Base-by-base conservation (phyloP, 2,888 invertebrate genomes). In the Oeneis ivallda region DNA sequence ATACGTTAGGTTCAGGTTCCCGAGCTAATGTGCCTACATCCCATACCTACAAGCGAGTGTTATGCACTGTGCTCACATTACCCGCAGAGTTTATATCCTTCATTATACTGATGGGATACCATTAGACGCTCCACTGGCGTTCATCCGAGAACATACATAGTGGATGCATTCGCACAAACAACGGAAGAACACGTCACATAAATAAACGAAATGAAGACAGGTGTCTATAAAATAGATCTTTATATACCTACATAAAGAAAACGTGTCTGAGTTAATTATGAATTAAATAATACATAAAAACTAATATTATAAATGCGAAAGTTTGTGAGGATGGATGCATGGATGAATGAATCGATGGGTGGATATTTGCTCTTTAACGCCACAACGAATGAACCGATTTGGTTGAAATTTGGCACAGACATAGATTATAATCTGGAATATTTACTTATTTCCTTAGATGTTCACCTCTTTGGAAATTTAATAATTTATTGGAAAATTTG, bases 1-100 rank as follows among this genome's bases (percentile, higher is more conserved):
- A 63, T 54, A 65, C 47, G 50, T 67, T 56, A 62, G 59, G 49
- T 66, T 69, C 67, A 53, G 56, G 64, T 71, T 69, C 62, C 62
- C 62, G 58, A 65, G 54, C 53, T 65, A 49, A 58, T 41, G 56
- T 61, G 54, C 43, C 19, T n/a, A 32, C 49, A 54, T 49, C 45
- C 45, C 56, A 54, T 45, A 58, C 45, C 26, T 37, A 37, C 59
- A 50, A 50, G 62, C 53, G 62, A 65, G 34, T 57, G 62, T 52
- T 50, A 66, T 58, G 47, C 56, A 60, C 56, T 61, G 34, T 57
- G 64, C 68, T 64, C 62, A 63, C 58, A 59, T 70, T 64, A 69
- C 57, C 43, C 34, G 60, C 41, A 43, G 13, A 57, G 47, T 41
- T 54, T 63, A 61, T 61, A 45, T 59, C 45, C 43, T 53, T 52